A percentile compares a stretch with the other conserved stretches of the same genome.
Evolutionary conservation across 2,797 vertebrate genomes (phyloP).

Genomic region (Echiichthys vipera): DNA sequence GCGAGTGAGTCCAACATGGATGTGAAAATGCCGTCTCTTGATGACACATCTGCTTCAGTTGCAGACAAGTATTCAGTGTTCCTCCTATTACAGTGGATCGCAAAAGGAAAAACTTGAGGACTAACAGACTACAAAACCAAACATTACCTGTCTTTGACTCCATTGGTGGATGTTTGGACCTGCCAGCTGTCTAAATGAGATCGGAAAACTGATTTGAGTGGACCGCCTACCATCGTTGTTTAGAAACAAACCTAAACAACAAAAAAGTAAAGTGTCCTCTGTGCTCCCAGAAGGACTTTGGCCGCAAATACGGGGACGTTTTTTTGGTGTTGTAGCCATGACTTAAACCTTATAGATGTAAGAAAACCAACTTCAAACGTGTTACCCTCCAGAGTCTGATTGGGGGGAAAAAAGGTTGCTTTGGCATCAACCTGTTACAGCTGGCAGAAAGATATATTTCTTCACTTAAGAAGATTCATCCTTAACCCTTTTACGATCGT

Average conservation of each 20-base stretch:
- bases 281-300: slow-evolving; percentile 2
- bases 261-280: neutral
- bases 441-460: slow-evolving; percentile 24
- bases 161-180: slow-evolving; percentile 19
- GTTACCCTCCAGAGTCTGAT: slow-evolving; percentile 3
- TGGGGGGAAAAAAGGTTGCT: slow-evolving; percentile 3
- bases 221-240: slow-evolving; percentile 16
- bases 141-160: slow-evolving; percentile 1
- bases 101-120: slow-evolving; percentile 4
- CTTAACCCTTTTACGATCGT: slow-evolving; percentile 14
- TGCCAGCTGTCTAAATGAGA: slow-evolving; percentile 12
- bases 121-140: slow-evolving; percentile 6
- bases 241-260: slow-evolving; percentile 21
- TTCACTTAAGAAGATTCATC: slow-evolving; percentile 42
- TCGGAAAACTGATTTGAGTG: slow-evolving; percentile 15
- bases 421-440: slow-evolving; percentile 17
- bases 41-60: slow-evolving; percentile 3
- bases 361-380: neutral
- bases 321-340: slow-evolving; percentile 27
- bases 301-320: neutral
- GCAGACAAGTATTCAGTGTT: neutral
- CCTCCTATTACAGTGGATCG: neutral
- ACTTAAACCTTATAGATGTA: slow-evolving; percentile 27
- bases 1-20: slow-evolving; percentile 10
- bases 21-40: slow-evolving; percentile 6